A percentile compares a stretch with the other conserved stretches of the same genome.
Conservation (phyloP, 2,113 vertebrate species). For the Poecilia latipinna region DNA sequence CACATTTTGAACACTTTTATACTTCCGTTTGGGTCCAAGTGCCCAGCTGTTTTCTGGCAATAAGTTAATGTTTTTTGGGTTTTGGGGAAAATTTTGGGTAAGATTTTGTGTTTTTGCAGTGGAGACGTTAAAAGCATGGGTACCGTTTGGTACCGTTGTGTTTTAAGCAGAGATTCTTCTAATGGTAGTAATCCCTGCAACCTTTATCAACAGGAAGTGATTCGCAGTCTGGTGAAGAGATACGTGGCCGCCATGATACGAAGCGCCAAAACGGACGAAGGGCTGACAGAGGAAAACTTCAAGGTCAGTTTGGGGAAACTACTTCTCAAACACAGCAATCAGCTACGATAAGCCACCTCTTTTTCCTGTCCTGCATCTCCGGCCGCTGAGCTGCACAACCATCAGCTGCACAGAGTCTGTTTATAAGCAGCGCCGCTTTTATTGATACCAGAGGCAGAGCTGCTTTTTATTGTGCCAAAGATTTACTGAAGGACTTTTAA, state of each 20-base stretch:
- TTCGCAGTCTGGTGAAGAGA: conserved; percentile 93
- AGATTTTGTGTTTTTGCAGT: too few relatives aligned
- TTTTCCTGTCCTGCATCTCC: neutral
- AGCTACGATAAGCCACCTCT: neutral
- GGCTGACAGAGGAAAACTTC: conserved; percentile 96
- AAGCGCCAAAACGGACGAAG: conserved; percentile 95
- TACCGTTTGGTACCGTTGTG: neutral
- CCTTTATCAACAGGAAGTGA: conserved; percentile 88
- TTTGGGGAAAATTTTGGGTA: too few relatives aligned
- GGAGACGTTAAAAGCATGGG: neutral
- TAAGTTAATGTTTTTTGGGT: too few relatives aligned
- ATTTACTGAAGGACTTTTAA: conserved; percentile 13
- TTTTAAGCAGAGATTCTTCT: neutral
- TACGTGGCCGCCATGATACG: conserved; percentile 97
- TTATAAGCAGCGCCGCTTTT: neutral
- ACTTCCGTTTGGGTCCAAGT: too few relatives aligned
- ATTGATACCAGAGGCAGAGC: neutral
- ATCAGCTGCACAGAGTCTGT: neutral
- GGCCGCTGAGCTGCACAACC: neutral
- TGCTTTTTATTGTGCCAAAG: neutral
- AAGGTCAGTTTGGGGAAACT: conserved; percentile 81
- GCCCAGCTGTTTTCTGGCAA: too few relatives aligned
- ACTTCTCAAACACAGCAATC: neutral
- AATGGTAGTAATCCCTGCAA: neutral
- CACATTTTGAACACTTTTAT: too few relatives aligned